Base-by-base conservation (phyloP, 1,140 invertebrate genomes). In the Ceratina calcarata region DNA sequence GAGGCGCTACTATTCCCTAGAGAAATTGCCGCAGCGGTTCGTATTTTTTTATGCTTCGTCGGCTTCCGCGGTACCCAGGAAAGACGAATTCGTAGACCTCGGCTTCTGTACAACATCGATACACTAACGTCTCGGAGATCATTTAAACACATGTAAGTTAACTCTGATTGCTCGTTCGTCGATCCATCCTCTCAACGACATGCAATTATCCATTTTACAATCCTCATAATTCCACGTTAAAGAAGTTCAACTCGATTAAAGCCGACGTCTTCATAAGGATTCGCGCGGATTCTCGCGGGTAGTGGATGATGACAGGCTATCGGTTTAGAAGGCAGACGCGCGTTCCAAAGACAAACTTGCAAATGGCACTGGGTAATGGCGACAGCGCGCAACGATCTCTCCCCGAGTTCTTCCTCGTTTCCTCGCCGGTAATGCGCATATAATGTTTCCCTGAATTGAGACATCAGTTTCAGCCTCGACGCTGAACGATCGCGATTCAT, bases 361-460 rank as follows among this genome's bases (percentile, higher is more conserved):
- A 62, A 78, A 78, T 62, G 67, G 24, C 45, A 53, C 49, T 37
- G 37, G 10, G 64, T 78, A 78, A 78, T 57, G 51, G 18, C 60
- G n/a, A 53, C n/a, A 32, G n/a, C 22, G 15, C 22, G 1, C 20
- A 16, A 60, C 37, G 37, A 79, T 32, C 49, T n/a, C 27, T 27
- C 22, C 57, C 22, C 20, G 20, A 32, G 16, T 61, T 45, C 37
- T 10, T 61, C 15, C 66, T 10, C 62, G 27, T 62, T 61, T 53
- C 45, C 1, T 3, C 13, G 13, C 6, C 22, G n/a, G 49, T 78
- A 78, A 78, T 72, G 32, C 32, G 8, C 67, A 57, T 71, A 62
- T 71, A 76, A 80, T 58, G 82, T 61, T 84, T 27, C 58, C 82
- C 0, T 45, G 79, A 49, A 85, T 86, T 76, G 78, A 86, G 84